Base-by-base conservation (phyloP, 2,888 invertebrate genomes). In the Campoplex capitator region DNA sequence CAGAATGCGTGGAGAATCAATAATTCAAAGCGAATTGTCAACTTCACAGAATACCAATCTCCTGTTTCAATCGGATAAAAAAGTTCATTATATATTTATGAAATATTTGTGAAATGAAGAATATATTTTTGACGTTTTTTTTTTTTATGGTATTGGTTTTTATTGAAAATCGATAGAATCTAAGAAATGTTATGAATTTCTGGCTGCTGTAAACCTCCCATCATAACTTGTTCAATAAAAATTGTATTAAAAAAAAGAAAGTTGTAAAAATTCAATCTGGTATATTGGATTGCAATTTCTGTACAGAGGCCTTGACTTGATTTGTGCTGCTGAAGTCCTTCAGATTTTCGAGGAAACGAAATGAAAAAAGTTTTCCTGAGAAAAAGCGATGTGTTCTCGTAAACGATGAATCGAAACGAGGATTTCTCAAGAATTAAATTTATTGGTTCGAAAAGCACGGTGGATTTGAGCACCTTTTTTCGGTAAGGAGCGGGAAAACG, bases 401-500 rank as follows among this genome's bases (percentile, higher is more conserved):
- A 48, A 48, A 16, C 42, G 67, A 78, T 84, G 23, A 18, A 28
- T 51, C 71, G 28, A 8, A 23, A 71, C 13, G 23, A 73, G 73
- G 67, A 56, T 56, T 68, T 70, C 58, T 42, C 18, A 18, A 58
- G 74, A 67, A 79, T 65, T 75, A 80, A 86, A 86, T 80, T 80
- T 79, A 80, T 86, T 58, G 71, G 73, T 86, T 78, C 70, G 48
- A 32, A 42, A 79, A 79, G 48, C 71, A 62, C 67, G 58, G 45
- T 13, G 38, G 62, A 83, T 83, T 83, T 73, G 28, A 73, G 51
- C 51, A 65, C 65, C 51, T 73, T 56, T 23, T 35, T 67, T 70
- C 28, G 38, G 32, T 28, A 65, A 48, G 4, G 42, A 35, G 42
- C 6, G 32, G 56, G 48, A 28, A 13, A 32, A n/a, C 28, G 9